phyloP scores from a whole-genome alignment of 1,140 invertebrate genomes.

The Augochlora pura region DNA sequence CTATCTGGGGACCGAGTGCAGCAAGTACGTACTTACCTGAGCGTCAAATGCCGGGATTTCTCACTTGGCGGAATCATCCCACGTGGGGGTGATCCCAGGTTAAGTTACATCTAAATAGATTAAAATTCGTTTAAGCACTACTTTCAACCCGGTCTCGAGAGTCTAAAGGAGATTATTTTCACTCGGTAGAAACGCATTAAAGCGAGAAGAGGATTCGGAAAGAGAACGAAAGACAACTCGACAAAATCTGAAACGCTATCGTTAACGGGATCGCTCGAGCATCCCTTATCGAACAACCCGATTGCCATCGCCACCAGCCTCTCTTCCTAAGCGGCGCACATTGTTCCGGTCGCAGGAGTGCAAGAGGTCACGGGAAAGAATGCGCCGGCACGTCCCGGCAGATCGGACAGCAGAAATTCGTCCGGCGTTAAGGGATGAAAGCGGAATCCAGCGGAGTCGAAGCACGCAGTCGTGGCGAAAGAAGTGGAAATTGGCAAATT shows the following conservation, averaged over 20 bases:
- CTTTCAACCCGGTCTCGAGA: too few species aligned
- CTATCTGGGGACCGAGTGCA: too few species aligned
- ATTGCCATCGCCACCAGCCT: background rate
- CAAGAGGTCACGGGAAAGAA: background rate
- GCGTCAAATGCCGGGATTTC: too few species aligned
- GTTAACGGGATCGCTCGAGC: background rate
- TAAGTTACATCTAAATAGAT: too few species aligned
- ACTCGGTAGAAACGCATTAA: background rate
- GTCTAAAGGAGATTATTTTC: background rate
- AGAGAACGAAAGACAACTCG: background rate
- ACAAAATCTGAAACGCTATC: background rate
- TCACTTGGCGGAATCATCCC: too few species aligned
- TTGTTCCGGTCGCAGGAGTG: background rate
- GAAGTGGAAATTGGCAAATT: conserved; percentile 64
- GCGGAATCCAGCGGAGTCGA: background rate
- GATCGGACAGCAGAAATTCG: background rate
- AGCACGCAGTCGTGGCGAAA: background rate
- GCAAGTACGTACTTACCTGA: too few species aligned
- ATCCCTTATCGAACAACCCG: background rate
- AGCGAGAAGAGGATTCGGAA: background rate
- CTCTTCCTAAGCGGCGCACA: background rate
- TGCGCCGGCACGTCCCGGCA: background rate
- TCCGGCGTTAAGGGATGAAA: background rate
- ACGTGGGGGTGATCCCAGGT: too few species aligned
- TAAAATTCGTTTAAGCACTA: too few species aligned